Evolutionary conservation across 2,797 vertebrate genomes (phyloP).

Genomic region (Lacerta bilineata): DNA sequence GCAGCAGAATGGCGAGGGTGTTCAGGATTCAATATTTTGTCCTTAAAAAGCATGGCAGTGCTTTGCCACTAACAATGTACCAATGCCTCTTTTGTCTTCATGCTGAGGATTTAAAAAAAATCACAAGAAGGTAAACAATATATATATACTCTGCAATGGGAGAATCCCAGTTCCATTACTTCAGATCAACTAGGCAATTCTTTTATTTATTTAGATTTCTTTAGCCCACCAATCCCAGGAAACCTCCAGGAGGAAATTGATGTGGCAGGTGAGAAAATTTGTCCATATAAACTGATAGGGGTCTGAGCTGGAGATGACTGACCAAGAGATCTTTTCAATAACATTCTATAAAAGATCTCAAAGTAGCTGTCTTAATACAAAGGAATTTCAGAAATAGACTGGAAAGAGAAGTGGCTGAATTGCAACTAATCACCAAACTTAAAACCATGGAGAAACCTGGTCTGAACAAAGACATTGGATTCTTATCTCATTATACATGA

Average conservation of each 20-base stretch:
- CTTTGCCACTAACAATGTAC: neutral
- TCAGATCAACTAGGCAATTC: neutral
- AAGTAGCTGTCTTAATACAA: no score
- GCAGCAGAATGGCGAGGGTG: neutral
- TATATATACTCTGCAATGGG: neutral
- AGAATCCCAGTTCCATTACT: neutral
- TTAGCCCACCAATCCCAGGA: neutral
- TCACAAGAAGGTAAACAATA: neutral
- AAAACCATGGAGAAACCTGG: no score
- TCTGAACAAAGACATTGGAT: no score
- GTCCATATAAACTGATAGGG: no score
- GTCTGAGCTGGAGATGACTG: no score
- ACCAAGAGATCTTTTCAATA: no score
- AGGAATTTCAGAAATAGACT: no score
- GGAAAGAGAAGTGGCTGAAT: no score
- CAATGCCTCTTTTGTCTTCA: neutral
- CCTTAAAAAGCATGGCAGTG: neutral
- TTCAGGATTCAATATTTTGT: neutral
- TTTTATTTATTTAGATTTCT: neutral
- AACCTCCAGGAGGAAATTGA: neutral
- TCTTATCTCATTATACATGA: no score
- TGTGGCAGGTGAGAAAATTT: neutral
- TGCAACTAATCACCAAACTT: no score
- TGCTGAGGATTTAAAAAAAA: neutral
- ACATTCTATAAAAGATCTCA: no score